Evolutionary conservation across 2,888 invertebrate species (phyloP).

Genomic region (Acanthosoma haemorrhoidale): DNA sequence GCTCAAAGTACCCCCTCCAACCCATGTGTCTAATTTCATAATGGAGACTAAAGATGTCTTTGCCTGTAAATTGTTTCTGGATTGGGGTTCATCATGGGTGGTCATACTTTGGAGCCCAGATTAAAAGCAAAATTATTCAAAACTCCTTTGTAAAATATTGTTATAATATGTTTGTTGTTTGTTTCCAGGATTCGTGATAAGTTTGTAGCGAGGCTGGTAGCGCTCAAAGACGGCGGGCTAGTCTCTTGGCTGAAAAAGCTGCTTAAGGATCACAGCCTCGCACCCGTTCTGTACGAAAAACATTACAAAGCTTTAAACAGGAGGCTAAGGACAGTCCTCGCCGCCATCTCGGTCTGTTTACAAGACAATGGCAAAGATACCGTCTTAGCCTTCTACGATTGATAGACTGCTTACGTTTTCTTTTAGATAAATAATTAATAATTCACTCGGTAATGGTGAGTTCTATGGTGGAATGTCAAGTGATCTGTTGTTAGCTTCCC

Average conservation of each 20-base stretch:
- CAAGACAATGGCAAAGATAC: constrained; percentile 43
- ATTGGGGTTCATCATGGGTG: too few species aligned
- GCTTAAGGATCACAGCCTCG: constrained; percentile 44
- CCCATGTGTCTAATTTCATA: too few species aligned
- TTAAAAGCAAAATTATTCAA: too few species aligned
- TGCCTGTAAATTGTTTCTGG: too few species aligned
- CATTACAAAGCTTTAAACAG: constrained; percentile 74
- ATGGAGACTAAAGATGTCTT: too few species aligned
- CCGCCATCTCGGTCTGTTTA: constrained; percentile 71
- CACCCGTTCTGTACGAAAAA: constrained; percentile 60
- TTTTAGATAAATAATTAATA: too few species aligned
- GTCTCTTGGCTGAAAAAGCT: constrained; percentile 55
- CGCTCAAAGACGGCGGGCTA: constrained; percentile 66
- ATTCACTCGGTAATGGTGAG: too few species aligned
- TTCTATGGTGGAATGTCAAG: too few species aligned
- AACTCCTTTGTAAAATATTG: not conserved
- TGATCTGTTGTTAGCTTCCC: too few species aligned
- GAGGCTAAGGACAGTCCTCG: constrained; percentile 66
- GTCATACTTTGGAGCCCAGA: too few species aligned
- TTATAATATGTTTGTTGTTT: constrained; percentile 11
- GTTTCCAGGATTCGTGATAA: constrained; percentile 58
- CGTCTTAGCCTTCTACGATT: constrained; percentile 32
- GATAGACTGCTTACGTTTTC: too few species aligned
- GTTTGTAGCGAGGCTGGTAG: constrained; percentile 65
- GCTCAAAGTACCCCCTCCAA: too few species aligned